Conservation (phyloP, 1,140 invertebrate species). For the Phortica variegata region DNA sequence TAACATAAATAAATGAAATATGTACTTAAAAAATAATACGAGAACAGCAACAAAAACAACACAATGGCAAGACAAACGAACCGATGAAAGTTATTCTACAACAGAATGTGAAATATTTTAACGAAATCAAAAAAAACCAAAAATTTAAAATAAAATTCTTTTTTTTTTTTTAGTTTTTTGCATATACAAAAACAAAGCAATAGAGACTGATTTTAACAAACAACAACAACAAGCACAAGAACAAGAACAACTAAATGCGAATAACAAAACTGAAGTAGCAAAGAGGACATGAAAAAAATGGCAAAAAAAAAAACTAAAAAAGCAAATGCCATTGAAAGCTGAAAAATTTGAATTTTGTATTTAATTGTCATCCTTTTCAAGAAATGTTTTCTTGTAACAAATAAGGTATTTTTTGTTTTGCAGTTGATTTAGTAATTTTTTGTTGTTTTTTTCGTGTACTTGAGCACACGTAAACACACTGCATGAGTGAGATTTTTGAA, state of each 20-base stretch:
- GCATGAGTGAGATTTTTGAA: slow-evolving; percentile 26
- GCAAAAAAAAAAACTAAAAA: slow-evolving; percentile 10
- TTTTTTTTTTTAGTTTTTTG: too few relatives aligned
- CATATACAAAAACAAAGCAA: slow-evolving; percentile 48
- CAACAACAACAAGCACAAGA: slow-evolving; percentile 22
- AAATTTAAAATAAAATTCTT: slow-evolving; percentile 18
- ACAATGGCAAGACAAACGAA: slow-evolving; percentile 9
- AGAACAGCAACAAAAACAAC: slow-evolving; percentile 17
- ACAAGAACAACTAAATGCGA: slow-evolving; percentile 14
- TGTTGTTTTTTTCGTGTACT: too few relatives aligned
- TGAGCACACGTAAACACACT: slow-evolving; percentile 13
- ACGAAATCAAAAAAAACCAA: slow-evolving; percentile 22
- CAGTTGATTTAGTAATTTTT: not conserved
- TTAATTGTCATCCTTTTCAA: not conserved
- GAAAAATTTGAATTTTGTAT: not conserved
- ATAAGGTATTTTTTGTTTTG: too few relatives aligned
- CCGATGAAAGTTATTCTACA: slow-evolving; percentile 3
- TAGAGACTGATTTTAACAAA: slow-evolving; percentile 56
- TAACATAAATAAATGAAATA: slow-evolving; percentile 10
- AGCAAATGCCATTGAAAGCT: slow-evolving; percentile 10
- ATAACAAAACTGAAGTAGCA: slow-evolving; percentile 2
- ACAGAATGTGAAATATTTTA: slow-evolving; percentile 20
- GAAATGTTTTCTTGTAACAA: not conserved
- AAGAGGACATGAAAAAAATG: slow-evolving; percentile 11
- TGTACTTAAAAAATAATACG: slow-evolving; percentile 8